A percentile compares a stretch with the other conserved stretches of the same genome.
These are phyloP conservation scores for Chymomyza caudatula DNA, from an alignment of 2,888 invertebrate species.

Conservation along the genomic window DNA sequence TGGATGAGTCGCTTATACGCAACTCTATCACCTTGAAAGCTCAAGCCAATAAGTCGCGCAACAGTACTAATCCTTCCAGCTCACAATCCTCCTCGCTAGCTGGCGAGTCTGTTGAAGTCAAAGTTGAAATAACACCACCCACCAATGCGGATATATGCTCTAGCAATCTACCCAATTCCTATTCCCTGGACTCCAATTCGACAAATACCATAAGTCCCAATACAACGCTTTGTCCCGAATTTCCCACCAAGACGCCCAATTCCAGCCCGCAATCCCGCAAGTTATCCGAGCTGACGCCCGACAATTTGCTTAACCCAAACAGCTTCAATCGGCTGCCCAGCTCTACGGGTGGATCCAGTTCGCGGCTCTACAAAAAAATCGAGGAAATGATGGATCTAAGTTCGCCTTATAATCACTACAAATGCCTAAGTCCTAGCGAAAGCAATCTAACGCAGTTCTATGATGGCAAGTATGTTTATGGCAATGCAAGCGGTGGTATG, in stretches of 20 bases:
- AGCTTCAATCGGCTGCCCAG: conserved; percentile 76
- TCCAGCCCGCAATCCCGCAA: conserved; percentile 75
- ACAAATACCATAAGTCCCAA: conserved; percentile 76
- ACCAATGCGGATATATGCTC: conserved; percentile 69
- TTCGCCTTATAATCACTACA: conserved; percentile 87
- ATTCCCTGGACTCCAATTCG: conserved; percentile 77
- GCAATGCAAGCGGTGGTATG: conserved; percentile 31
- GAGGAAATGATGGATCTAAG: conserved; percentile 82
- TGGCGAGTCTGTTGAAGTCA: conserved; percentile 77
- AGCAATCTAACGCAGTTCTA: conserved; percentile 77
- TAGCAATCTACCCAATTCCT: conserved; percentile 74
- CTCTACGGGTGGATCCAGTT: conserved; percentile 76
- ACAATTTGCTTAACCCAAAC: conserved; percentile 75
- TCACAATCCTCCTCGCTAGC: conserved; percentile 78
- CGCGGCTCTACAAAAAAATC: conserved; percentile 77
- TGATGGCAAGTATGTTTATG: conserved; percentile 76
- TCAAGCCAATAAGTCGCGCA: conserved; percentile 75
- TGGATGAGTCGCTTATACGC: conserved; percentile 82
- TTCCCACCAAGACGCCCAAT: conserved; percentile 71
- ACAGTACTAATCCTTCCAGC: conserved; percentile 77
- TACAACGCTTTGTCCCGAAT: conserved; percentile 73
- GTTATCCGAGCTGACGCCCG: conserved; percentile 76
- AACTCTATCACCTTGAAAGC: conserved; percentile 78
- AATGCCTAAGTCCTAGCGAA: conserved; percentile 84
- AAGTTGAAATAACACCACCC: conserved; percentile 78